Evolutionary conservation across 2,797 vertebrate genomes (phyloP).

Genomic region (Intellagama lesueurii): DNA sequence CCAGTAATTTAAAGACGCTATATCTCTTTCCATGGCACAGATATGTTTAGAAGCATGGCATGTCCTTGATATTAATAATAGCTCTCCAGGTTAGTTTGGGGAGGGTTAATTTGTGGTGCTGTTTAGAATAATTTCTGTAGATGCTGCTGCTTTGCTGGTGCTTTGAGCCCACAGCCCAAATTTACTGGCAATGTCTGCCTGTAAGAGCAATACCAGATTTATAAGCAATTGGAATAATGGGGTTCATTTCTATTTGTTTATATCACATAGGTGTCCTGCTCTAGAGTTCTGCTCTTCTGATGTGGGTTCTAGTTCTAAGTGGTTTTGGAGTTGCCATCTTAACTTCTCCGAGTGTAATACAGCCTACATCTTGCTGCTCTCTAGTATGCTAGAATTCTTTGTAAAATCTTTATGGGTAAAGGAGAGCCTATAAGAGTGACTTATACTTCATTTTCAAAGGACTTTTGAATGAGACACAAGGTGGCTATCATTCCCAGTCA

Average conservation of each 20-base stretch:
- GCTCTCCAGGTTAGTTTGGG: conserved; percentile 29
- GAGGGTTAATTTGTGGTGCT: conserved; percentile 44
- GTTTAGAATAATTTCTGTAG: conserved; percentile 36
- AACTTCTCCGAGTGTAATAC: background rate
- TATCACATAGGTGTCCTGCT: background rate
- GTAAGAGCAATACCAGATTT: rapidly evolving
- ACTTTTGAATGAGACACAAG: conserved; percentile 35
- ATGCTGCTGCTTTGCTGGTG: background rate
- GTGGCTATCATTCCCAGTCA: background rate
- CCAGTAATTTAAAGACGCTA: conserved; percentile 74
- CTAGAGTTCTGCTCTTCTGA: background rate
- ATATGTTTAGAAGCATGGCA: conserved; percentile 53
- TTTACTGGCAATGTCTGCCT: too few species aligned
- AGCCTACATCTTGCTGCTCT: background rate
- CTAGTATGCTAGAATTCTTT: conserved; percentile 13
- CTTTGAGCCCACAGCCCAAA: background rate
- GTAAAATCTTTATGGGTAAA: conserved; percentile 24
- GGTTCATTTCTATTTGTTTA: background rate
- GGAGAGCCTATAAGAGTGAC: conserved; percentile 21
- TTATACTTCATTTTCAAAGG: conserved; percentile 13
- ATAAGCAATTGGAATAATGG: background rate
- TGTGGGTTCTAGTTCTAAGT: background rate
- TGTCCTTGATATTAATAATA: conserved; percentile 63
- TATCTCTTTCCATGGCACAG: conserved; percentile 64
- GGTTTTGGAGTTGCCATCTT: background rate